These are phyloP conservation scores for Gobiocypris rarus DNA, from an alignment of 2,113 vertebrate species.

Conservation along the genomic window DNA sequence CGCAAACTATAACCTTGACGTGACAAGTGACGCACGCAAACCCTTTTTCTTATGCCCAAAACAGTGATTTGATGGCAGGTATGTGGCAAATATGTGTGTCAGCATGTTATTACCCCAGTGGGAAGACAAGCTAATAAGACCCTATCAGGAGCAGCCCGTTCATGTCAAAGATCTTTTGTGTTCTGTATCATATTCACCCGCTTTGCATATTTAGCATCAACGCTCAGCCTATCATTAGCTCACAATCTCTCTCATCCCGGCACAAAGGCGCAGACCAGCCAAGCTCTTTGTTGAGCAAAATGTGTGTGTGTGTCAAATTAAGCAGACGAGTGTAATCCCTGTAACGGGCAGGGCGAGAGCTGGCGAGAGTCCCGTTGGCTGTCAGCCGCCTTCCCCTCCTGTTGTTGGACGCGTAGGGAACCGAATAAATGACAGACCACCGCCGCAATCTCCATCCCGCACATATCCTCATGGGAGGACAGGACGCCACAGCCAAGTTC, in stretches of 20 bases:
- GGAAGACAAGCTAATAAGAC: slow-evolving; percentile 75
- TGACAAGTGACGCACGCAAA: slow-evolving; percentile 2
- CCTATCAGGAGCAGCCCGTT: slow-evolving; percentile 54
- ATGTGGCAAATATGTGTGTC: slow-evolving; percentile 53
- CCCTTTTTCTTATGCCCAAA: slow-evolving; percentile 26
- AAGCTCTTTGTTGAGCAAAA: slow-evolving; percentile 59
- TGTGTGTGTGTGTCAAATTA: slow-evolving; percentile 27
- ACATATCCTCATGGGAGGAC: not conserved
- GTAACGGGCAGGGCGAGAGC: not conserved
- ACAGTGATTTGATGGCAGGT: slow-evolving; percentile 66
- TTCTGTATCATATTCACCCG: slow-evolving; percentile 66
- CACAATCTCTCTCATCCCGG: slow-evolving; percentile 43
- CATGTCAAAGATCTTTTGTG: slow-evolving; percentile 67
- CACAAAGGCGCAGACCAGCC: slow-evolving; percentile 46
- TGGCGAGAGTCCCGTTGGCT: slow-evolving; percentile 19
- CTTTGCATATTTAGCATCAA: slow-evolving; percentile 63
- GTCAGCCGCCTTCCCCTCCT: not conserved
- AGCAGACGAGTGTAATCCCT: slow-evolving; percentile 41
- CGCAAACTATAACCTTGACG: slow-evolving; percentile 53
- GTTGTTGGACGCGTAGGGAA: not conserved
- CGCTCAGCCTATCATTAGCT: slow-evolving; percentile 72
- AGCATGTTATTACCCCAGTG: slow-evolving; percentile 69
- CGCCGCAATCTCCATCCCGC: slow-evolving; percentile 11
- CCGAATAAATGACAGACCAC: slow-evolving; percentile 14
- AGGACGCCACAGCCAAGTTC: not conserved